Evolutionary conservation across 2,797 vertebrate genomes (phyloP).

Genomic region (Cichlasoma orientale): DNA sequence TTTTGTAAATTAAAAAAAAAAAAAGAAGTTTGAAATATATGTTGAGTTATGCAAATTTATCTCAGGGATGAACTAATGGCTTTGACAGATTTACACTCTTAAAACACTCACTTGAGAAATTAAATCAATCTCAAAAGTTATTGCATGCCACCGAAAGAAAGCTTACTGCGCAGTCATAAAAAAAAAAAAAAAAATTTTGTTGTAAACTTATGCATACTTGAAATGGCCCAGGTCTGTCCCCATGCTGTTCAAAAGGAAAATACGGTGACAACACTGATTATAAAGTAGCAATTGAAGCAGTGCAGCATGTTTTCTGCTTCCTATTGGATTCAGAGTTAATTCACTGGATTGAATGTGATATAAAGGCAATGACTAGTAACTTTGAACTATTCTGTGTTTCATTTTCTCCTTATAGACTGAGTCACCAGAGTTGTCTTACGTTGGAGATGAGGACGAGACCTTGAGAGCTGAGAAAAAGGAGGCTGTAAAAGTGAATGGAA

Average conservation of each 20-base stretch:
- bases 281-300: not conserved
- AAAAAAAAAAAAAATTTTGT: not conserved
- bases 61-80: not conserved
- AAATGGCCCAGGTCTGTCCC: not conserved
- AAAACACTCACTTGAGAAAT: not conserved
- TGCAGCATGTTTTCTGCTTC: not conserved
- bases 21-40: not conserved
- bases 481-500: constrained; percentile 68
- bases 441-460: constrained; percentile 77
- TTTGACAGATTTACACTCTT: not conserved
- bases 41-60: not conserved
- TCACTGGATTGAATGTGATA: not conserved
- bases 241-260: not conserved
- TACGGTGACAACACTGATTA: not conserved
- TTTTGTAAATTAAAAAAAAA: not conserved
- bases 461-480: constrained; percentile 76
- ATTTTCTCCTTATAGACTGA: constrained; percentile 70
- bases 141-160: not conserved
- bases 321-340: not conserved
- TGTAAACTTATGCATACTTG: not conserved
- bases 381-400: not conserved
- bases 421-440: constrained; percentile 76
- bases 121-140: not conserved
- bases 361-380: not conserved
- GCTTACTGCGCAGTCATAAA: not conserved